Percentiles rank a stretch among this genome's conserved stretches.
These are phyloP conservation scores for Lasius fuliginosus DNA, from an alignment of 2,888 invertebrate species.

Conservation along the genomic window DNA sequence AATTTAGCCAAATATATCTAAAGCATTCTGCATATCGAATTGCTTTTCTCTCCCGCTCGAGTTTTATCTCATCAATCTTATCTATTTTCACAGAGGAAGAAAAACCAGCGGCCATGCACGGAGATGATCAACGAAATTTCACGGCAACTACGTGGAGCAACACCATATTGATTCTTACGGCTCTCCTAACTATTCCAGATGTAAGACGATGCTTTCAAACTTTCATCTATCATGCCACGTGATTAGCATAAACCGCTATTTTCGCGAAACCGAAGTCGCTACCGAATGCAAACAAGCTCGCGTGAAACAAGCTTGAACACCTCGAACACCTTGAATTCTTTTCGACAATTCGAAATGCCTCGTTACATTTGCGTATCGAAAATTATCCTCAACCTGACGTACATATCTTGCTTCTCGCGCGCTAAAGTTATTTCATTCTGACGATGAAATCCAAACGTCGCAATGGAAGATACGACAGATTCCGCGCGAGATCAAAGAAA, in stretches of 20 bases:
- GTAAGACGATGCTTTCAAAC: constrained; percentile 52
- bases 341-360: neutral
- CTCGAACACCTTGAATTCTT: neutral
- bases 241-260: constrained; percentile 55
- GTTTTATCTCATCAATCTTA: constrained; percentile 1
- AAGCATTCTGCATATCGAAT: neutral
- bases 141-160: constrained; percentile 69
- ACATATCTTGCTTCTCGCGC: neutral
- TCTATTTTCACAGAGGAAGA: constrained; percentile 77
- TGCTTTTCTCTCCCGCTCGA: neutral
- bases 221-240: constrained; percentile 57
- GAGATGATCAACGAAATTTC: constrained; percentile 76
- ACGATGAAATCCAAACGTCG: constrained; percentile 21
- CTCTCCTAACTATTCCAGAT: constrained; percentile 56
- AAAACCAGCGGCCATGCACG: constrained; percentile 81
- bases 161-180: constrained; percentile 64
- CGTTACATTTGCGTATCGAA: neutral
- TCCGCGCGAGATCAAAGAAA: constrained; percentile 45
- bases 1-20: neutral
- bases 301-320: neutral
- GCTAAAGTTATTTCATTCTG: neutral
- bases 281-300: neutral
- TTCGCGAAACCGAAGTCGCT: neutral
- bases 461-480: constrained; percentile 7
- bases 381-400: neutral